A percentile compares a stretch with the other conserved stretches of the same genome.
Conservation (phyloP, 1,140 invertebrate genomes). For the Vollenhovia emeryi region DNA sequence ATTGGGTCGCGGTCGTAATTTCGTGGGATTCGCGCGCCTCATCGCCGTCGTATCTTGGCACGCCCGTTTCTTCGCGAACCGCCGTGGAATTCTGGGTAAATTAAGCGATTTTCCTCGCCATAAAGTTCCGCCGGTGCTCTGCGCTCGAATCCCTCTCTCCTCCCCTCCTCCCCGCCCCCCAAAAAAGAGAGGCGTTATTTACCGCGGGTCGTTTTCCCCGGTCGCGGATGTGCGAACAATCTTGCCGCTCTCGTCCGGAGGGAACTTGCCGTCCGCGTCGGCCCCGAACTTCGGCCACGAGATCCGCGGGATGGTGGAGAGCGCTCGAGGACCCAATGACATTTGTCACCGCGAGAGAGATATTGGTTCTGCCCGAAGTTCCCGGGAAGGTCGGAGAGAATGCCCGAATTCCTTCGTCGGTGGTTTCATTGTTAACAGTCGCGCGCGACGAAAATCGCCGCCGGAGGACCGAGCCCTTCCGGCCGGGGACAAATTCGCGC, state of each 20-base stretch:
- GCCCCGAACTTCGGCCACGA: slow-evolving; percentile 32
- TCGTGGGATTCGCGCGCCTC: slow-evolving; percentile 1
- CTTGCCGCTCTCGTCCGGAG: background rate
- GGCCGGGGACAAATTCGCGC: background rate
- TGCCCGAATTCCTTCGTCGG: background rate
- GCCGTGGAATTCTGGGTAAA: background rate
- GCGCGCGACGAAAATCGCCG: slow-evolving; percentile 2
- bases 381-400: background rate
- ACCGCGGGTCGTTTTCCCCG: background rate
- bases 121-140: slow-evolving; percentile 12
- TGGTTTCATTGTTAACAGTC: slow-evolving; percentile 44
- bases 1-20: slow-evolving; percentile 1
- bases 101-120: slow-evolving; percentile 37
- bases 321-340: slow-evolving; percentile 22
- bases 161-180: background rate
- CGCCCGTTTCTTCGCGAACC: background rate
- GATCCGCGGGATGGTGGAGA: background rate
- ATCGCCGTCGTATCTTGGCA: background rate
- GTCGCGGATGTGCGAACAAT: slow-evolving; percentile 22
- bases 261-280: slow-evolving; percentile 31
- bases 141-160: background rate
- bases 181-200: slow-evolving; percentile 44
- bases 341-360: slow-evolving; percentile 62
- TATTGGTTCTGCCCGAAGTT: slow-evolving; percentile 62
- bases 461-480: background rate